phyloP scores from a whole-genome alignment of 2,113 vertebrate species.

The Rhinolophus ferrumequinum region DNA sequence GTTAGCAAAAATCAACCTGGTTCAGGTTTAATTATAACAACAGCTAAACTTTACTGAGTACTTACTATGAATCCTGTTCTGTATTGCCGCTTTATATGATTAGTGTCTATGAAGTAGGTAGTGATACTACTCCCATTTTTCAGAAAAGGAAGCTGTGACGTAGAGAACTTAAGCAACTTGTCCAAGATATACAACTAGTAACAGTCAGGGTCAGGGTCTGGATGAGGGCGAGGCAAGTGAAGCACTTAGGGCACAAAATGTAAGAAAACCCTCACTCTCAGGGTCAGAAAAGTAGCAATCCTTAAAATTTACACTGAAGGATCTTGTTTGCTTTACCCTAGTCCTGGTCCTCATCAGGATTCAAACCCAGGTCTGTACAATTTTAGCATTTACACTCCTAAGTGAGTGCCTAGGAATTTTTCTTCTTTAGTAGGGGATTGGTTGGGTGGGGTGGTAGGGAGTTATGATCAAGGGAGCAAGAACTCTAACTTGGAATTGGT shows the following conservation, averaged over 20 bases:
- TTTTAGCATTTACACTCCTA: background rate
- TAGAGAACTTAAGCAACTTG: background rate
- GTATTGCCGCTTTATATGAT: background rate
- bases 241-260: background rate
- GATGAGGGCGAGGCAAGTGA: background rate
- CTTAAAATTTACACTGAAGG: background rate
- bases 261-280: background rate
- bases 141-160: background rate
- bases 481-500: constrained; percentile 19
- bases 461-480: background rate
- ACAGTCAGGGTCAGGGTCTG: background rate
- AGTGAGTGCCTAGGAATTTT: background rate
- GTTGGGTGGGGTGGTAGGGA: background rate
- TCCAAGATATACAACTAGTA: background rate
- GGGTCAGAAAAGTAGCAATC: background rate
- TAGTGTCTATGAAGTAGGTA: background rate
- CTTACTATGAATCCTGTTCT: background rate
- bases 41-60: background rate
- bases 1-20: constrained; percentile 6
- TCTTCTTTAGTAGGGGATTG: background rate
- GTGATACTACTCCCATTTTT: background rate
- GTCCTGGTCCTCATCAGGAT: background rate
- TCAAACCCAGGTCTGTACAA: background rate
- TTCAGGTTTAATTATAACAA: background rate
- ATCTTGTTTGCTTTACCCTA: background rate